Evolutionary conservation across 2,888 invertebrate species (phyloP).

Genomic region (Nomada goodeniana): DNA sequence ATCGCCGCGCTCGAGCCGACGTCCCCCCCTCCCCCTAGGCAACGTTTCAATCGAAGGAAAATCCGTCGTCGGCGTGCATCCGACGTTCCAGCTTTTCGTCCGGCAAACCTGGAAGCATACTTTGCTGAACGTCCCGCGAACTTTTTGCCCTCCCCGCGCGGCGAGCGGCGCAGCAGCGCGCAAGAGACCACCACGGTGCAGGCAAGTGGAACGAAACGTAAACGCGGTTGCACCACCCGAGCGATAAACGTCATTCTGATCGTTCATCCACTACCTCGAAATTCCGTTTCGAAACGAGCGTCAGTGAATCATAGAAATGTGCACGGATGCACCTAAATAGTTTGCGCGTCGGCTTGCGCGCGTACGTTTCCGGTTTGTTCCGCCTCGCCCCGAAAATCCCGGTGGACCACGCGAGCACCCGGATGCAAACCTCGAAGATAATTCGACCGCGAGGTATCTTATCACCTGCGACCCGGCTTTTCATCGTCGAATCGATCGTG

Average conservation of each 20-base stretch:
- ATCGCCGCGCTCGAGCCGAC: conserved; percentile 23
- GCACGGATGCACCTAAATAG: background rate
- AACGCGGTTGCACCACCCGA: conserved; percentile 36
- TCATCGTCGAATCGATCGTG: conserved; percentile 30
- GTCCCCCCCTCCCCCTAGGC: conserved; percentile 17
- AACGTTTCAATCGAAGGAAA: background rate
- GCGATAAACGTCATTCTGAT: conserved; percentile 30
- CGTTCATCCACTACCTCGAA: conserved; percentile 17
- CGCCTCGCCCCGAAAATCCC: background rate
- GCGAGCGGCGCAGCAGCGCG: background rate
- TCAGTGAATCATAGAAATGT: background rate
- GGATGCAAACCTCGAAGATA: background rate
- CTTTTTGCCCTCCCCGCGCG: background rate
- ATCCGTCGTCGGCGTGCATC: background rate
- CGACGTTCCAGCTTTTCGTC: conserved; percentile 10
- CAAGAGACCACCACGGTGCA: conserved; percentile 28
- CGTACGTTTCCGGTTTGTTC: conserved; percentile 42
- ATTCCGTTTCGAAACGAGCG: conserved; percentile 16
- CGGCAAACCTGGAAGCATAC: conserved; percentile 13
- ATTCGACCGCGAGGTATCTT: conserved; percentile 9
- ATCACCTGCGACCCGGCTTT: background rate
- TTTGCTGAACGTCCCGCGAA: conserved; percentile 2
- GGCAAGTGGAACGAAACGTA: conserved; percentile 40
- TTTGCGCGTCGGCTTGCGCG: background rate
- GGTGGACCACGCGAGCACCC: too few species aligned